Evolutionary conservation across 2,113 vertebrate species (phyloP).

Genomic region (Seriola rivoliana): DNA sequence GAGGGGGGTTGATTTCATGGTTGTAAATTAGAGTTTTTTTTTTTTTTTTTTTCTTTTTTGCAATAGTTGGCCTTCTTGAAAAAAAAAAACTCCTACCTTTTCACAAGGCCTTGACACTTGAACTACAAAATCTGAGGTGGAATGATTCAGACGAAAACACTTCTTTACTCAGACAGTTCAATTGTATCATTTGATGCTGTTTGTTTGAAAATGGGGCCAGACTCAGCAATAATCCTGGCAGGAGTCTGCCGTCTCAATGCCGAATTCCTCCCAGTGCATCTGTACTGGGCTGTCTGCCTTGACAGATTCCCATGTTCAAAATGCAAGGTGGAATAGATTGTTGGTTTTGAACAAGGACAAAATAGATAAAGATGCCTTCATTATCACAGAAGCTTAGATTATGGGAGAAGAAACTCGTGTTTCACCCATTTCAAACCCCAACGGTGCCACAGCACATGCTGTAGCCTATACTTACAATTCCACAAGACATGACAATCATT

Average conservation of each 20-base stretch:
- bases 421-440: background rate
- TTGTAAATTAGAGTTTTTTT: background rate
- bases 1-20: constrained; percentile 40
- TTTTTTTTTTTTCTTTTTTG: background rate
- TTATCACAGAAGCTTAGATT: constrained; percentile 20
- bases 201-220: constrained; percentile 54
- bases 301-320: constrained; percentile 29
- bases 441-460: background rate
- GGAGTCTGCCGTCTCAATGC: constrained; percentile 40
- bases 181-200: constrained; percentile 52
- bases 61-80: constrained; percentile 7
- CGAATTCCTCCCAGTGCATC: constrained; percentile 61
- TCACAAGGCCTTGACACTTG: constrained; percentile 24
- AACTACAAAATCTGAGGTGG: constrained; percentile 31
- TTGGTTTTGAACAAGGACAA: constrained; percentile 29
- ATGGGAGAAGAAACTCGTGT: background rate
- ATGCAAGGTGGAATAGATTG: constrained; percentile 37
- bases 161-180: constrained; percentile 42
- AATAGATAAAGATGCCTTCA: constrained; percentile 23
- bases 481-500: background rate
- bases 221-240: constrained; percentile 71
- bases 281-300: constrained; percentile 58
- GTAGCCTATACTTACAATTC: background rate
- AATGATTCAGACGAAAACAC: constrained; percentile 31
- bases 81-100: constrained; percentile 26